A percentile compares a stretch with the other conserved stretches of the same genome.
Conservation (phyloP, 1,140 invertebrate species). For the Pseudomyrmex gracilis region DNA sequence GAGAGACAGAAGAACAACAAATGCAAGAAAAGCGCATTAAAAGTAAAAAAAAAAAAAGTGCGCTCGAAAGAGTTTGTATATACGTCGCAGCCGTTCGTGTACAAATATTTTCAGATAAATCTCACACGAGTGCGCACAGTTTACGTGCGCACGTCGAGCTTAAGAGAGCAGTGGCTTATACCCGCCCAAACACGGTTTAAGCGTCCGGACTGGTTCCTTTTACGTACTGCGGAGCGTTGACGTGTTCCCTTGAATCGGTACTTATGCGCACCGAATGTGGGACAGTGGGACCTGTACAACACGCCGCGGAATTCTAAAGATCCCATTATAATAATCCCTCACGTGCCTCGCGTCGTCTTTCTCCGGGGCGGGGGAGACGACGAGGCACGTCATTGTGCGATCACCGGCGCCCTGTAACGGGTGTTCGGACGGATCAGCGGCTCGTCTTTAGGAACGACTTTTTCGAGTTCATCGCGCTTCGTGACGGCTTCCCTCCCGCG, state of each 20-base stretch:
- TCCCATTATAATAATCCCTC: conserved; percentile 75
- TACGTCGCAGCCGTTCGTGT: no score
- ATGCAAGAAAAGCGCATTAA: no score
- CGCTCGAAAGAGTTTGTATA: no score
- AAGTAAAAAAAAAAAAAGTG: no score
- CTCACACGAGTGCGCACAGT: background rate
- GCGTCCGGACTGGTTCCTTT: background rate
- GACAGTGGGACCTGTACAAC: conserved; percentile 75
- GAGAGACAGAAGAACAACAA: no score
- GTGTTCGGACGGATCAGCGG: conserved; percentile 42
- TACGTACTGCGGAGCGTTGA: background rate
- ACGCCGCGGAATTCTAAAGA: conserved; percentile 72
- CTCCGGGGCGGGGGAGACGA: no score
- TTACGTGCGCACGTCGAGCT: background rate
- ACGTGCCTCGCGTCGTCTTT: conserved; percentile 57
- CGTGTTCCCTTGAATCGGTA: conserved; percentile 48
- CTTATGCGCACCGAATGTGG: conserved; percentile 58
- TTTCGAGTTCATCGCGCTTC: conserved; percentile 28
- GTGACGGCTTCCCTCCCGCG: conserved; percentile 1
- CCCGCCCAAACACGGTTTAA: background rate
- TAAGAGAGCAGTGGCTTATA: background rate
- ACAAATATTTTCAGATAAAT: background rate
- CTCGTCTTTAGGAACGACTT: background rate
- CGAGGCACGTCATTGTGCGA: conserved; percentile 29
- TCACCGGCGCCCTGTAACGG: conserved; percentile 32